Evolutionary conservation across 2,888 invertebrate genomes (phyloP), one percentile per base, ranked within the genome.

Genomic region (Omphaloscelis lunosa): DNA sequence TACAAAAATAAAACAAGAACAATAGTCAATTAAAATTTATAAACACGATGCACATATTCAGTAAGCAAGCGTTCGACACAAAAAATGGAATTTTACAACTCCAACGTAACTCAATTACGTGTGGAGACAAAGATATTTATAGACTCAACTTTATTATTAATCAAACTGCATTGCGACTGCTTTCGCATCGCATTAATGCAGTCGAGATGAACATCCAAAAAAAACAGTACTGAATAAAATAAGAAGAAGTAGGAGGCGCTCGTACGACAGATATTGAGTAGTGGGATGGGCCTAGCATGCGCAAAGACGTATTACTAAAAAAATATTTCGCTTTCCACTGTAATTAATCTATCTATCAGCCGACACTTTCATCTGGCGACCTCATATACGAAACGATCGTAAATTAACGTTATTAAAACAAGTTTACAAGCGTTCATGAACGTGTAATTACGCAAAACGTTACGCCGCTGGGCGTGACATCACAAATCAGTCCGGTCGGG

Each of bases 391-490:
- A 92, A 95, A 95, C 90, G 92, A 92, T 93, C 92, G 91, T 95
- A 95, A 95, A 96, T 96, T 95, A 94, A 93, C 92, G 91, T 94
- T 95, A 96, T 95, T 95, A 95, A 95, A 96, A 95, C 96, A 92
- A 95, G 96, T 96, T 96, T 95, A 96, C 93, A 94, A 93, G 93
- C 93, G 86, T 93, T 95, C 95, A 92, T 93, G 93, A 92, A 93
- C 92, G 89, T 94, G 92, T 96, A 96, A 96, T 96, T 96, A 96
- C 96, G 96, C 96, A 96, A 97, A 96, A 96, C 94, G 95, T 96
- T 97, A 96, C 96, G 96, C 96, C 95, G 96, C 93, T 96, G 97
- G 96, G 96, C 96, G 97, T 97, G 96, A 96, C 97, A 96, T 96
- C 96, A 96, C 96, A 96, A 96, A 95, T 96, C 96, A 96, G 95